Evolutionary conservation across 2,113 vertebrate species (phyloP), one percentile per base, ranked within the genome.

Genomic region (Sciurus niger): DNA sequence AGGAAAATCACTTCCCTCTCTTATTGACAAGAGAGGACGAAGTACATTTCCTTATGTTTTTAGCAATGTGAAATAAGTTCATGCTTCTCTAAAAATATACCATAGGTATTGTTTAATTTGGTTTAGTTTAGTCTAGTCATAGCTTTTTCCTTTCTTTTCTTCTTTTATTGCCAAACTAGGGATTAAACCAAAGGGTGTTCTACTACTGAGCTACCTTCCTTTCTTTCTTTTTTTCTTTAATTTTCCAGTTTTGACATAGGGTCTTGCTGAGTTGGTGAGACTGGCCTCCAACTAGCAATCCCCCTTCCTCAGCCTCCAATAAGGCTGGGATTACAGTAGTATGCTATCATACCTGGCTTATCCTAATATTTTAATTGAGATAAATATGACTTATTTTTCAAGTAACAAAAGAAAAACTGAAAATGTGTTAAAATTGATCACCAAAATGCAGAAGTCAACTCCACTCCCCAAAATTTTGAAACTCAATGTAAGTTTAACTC

Each of bases 321-420:
- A 6, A 18, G 18, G 4, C 32, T 68, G 30, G 32, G 67, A 34
- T 16, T 68, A 68, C 30, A 68, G 67, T 14, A 34, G 32, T 68
- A n/a, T 34, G 34, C 6, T n/a, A 70, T 6, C 34, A n/a, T 14
- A 70, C 34, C 16, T 70, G 67, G 22, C 4, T 70, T 37, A 32
- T 82, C 12, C 60, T 80, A 74, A 34, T 70, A 55, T 55, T 89
- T 84, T 76, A 91, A 67, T 6, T 89, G 48, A 89, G 32, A 89
- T 70, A 94, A 93, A 80, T 58, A 76, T 40, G 9, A 10, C 18
- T 55, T 82, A 89, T 73, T 96, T 89, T 82, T 48, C 40, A 86
- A 96, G 17, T 77, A 89, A 91, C n/a, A 48, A 76, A 74, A 48
- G 4, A 6, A 78, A 91, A 90, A 74, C 7, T 84, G 10, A 77